Evolutionary conservation across 2,113 vertebrate genomes (phyloP).

Genomic region (Manacus vitellinus): DNA sequence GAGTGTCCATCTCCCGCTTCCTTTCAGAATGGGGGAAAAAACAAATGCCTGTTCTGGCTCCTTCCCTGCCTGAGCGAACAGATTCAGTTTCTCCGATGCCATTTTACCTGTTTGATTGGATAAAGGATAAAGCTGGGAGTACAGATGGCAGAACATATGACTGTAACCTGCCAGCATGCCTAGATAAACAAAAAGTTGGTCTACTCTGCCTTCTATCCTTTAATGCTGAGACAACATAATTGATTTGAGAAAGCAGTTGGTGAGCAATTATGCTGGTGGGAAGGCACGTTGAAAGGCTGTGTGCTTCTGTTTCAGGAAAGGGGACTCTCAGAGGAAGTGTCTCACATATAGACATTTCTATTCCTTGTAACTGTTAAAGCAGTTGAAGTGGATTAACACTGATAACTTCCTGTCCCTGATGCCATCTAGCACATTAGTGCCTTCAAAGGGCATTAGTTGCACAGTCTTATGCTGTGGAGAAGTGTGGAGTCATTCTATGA

Average conservation of each 20-base stretch:
- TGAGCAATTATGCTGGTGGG: conserved; percentile 38
- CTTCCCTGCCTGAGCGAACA: neutral
- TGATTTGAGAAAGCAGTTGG: conserved; percentile 60
- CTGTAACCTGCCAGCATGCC: conserved; percentile 60
- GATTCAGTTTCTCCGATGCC: conserved; percentile 23
- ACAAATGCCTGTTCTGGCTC: conserved; percentile 14
- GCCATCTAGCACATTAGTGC: conserved; percentile 29
- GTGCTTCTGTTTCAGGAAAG: neutral
- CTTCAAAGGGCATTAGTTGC: conserved; percentile 14
- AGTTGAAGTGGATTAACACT: conserved; percentile 23
- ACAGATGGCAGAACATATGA: conserved; percentile 66
- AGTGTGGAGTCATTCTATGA: neutral
- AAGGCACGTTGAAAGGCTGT: neutral
- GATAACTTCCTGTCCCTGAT: conserved; percentile 35
- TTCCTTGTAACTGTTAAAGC: neutral
- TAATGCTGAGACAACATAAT: conserved; percentile 59
- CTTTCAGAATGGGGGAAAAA: neutral
- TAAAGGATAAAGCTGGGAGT: conserved; percentile 34
- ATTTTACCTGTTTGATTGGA: conserved; percentile 57
- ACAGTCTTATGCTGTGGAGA: neutral
- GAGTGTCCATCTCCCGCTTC: conserved; percentile 52
- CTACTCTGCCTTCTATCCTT: conserved; percentile 37
- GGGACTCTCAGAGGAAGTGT: conserved; percentile 44
- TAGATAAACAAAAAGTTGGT: conserved; percentile 61
- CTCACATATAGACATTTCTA: conserved; percentile 24